Base-by-base conservation (phyloP, 1,140 invertebrate species). In the Diabrotica undecimpunctata region DNA sequence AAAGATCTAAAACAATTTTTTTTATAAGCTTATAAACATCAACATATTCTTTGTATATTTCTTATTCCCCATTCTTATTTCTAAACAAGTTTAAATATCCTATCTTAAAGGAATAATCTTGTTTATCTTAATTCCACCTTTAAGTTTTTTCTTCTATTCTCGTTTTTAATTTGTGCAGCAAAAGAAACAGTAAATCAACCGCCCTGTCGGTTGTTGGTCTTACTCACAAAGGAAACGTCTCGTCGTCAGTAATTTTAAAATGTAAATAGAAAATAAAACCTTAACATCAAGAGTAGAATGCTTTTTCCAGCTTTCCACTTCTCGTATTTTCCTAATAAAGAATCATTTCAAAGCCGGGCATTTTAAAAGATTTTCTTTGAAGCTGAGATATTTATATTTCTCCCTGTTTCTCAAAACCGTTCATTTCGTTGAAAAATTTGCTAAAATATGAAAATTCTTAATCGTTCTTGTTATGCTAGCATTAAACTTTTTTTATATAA, bases 281-380 rank as follows among this genome's bases (percentile, higher is more conserved):
- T 51, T 36, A 54, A 51, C 41, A 67, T 61, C 52, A 58, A 52
- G 61, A 66, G 61, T 36, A 64, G 51, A 66, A 64, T 66, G 65
- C 64, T 69, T 69, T 68, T 69, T 69, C 68, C 68, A 69, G 61
- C 61, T 66, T 69, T 69, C 65, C 53, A 67, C 54, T 61, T 68
- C 67, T 66, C 60, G 65, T 68, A 65, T 68, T 68, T 69, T 64
- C 65, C 58, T 66, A 61, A 69, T 69, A 66, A 69, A 69, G 64
- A 66, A 66, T 66, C 52, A 54, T 64, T 67, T 62, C 61, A 57
- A 64, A 63, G 59, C 61, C 53, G 64, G 65, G 68, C 68, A 67
- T 69, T 69, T 66, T 63, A 65, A 69, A 66, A 69, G 67, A 67
- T 67, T 69, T 71, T 71, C 70, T 70, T 70, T 70, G 69, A 70